These are phyloP conservation scores for Pterois miles DNA, from an alignment of 2,797 vertebrate genomes.

Conservation along the genomic window DNA sequence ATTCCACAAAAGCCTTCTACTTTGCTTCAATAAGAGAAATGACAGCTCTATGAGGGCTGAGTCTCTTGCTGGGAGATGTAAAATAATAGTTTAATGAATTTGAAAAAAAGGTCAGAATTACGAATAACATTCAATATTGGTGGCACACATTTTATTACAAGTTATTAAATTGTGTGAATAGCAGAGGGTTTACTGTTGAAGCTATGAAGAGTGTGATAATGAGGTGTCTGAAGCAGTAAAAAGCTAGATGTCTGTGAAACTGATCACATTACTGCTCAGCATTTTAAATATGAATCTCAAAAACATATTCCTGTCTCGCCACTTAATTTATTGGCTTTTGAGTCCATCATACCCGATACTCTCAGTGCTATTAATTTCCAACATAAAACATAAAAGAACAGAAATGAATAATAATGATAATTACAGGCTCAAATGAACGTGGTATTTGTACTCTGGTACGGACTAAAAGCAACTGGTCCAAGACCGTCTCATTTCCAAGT, in stretches of 20 bases:
- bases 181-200: background rate
- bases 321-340: background rate
- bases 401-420: background rate
- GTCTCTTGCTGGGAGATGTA: background rate
- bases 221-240: background rate
- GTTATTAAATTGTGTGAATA: background rate
- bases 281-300: background rate
- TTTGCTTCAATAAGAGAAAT: background rate
- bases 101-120: background rate
- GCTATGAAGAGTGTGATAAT: background rate
- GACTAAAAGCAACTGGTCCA: too few relatives aligned
- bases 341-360: background rate
- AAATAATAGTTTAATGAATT: background rate
- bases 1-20: background rate
- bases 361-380: background rate
- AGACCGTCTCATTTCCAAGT: too few relatives aligned
- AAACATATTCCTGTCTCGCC: background rate
- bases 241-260: background rate
- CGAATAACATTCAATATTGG: background rate
- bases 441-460: too few relatives aligned
- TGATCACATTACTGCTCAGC: background rate
- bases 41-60: background rate
- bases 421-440: too few relatives aligned
- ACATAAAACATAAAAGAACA: background rate
- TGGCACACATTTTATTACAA: background rate